These are phyloP conservation scores for Rhincodon typus DNA, from an alignment of 2,797 vertebrate species.

Conservation along the genomic window DNA sequence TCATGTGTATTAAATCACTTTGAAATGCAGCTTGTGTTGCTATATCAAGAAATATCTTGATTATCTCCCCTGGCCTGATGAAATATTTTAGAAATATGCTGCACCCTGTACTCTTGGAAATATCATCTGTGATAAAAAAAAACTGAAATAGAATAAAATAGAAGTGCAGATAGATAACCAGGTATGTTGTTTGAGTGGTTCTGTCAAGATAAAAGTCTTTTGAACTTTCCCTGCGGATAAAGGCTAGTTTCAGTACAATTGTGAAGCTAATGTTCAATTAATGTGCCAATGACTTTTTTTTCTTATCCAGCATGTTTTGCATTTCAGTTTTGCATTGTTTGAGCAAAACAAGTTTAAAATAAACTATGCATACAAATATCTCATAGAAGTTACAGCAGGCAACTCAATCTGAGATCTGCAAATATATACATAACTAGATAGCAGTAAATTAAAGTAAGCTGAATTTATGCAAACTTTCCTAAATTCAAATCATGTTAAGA, in stretches of 20 bases:
- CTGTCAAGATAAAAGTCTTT: background rate
- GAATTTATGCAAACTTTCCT: background rate
- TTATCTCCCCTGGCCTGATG: background rate
- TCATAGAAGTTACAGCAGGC: background rate
- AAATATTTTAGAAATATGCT: background rate
- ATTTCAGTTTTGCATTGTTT: background rate
- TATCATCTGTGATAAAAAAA: background rate
- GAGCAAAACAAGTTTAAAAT: background rate
- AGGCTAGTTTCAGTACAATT: background rate
- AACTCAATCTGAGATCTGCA: background rate
- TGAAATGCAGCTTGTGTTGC: background rate
- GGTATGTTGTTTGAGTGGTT: background rate
- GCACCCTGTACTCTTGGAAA: background rate
- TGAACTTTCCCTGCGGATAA: background rate
- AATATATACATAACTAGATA: background rate
- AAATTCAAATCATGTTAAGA: background rate
- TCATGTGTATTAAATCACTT: background rate
- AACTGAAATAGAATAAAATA: background rate
- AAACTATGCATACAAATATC: background rate
- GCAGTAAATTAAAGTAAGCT: background rate
- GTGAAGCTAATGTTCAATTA: background rate
- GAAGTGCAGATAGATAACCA: background rate
- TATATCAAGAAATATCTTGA: background rate
- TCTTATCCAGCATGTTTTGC: background rate
- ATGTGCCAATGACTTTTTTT: background rate